Percentiles rank a stretch among this genome's conserved stretches.
phyloP scores from a whole-genome alignment of 1,140 invertebrate genomes.

The Heliconius melpomene region DNA sequence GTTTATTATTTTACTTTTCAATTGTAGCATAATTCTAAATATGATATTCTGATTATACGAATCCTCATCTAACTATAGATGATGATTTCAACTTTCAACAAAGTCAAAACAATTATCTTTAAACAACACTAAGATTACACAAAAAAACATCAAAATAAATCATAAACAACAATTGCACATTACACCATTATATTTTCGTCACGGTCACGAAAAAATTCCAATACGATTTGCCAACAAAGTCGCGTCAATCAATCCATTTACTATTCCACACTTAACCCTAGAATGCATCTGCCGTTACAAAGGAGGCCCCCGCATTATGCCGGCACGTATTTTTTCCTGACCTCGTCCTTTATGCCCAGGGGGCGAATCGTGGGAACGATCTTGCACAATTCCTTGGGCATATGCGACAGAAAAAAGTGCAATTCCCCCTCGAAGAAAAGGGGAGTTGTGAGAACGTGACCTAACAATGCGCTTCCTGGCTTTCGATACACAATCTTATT shows the following conservation, averaged over 20 bases:
- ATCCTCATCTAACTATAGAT: neutral
- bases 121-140: conserved; percentile 33
- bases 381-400: conserved; percentile 78
- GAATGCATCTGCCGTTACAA: conserved; percentile 73
- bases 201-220: conserved; percentile 31
- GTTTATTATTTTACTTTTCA: conserved; percentile 18
- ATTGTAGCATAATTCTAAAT: neutral
- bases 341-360: conserved; percentile 73
- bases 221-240: conserved; percentile 45
- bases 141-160: conserved; percentile 35
- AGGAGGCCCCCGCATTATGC: conserved; percentile 72
- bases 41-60: neutral
- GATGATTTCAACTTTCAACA: no score
- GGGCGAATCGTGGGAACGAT: conserved; percentile 78
- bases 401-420: conserved; percentile 80
- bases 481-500: conserved; percentile 69
- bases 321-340: conserved; percentile 79
- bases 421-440: conserved; percentile 78
- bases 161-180: conserved; percentile 4
- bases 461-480: conserved; percentile 79
- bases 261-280: conserved; percentile 73
- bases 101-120: neutral
- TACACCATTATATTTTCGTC: conserved; percentile 13
- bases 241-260: conserved; percentile 62
- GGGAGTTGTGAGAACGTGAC: conserved; percentile 80